Evolutionary conservation across 2,113 vertebrate species (phyloP).

Genomic region (Melanotaenia duboulayi): DNA sequence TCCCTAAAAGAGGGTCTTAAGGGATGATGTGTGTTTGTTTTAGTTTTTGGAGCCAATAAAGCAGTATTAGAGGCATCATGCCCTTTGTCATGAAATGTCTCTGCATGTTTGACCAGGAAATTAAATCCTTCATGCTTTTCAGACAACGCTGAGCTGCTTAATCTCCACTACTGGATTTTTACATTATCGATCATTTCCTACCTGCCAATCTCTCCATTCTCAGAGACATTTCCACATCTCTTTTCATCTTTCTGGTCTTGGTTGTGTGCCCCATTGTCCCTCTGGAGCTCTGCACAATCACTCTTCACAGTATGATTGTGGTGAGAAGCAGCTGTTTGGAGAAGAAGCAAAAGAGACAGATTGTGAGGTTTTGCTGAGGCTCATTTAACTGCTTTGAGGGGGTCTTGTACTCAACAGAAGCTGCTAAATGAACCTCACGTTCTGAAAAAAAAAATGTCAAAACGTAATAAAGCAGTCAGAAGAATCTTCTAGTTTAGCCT

Average conservation of each 20-base stretch:
- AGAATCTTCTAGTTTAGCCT: neutral
- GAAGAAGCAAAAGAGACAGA: constrained; percentile 42
- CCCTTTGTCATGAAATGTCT: constrained; percentile 34
- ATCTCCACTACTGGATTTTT: constrained; percentile 42
- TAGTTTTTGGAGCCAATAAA: constrained; percentile 58
- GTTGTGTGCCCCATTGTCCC: neutral
- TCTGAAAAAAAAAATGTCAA: constrained; percentile 11
- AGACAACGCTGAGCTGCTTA: constrained; percentile 31
- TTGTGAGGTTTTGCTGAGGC: constrained; percentile 52
- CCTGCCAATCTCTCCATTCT: constrained; percentile 23
- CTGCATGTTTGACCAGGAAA: constrained; percentile 69
- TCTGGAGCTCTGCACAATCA: constrained; percentile 28
- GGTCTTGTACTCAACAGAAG: constrained; percentile 27
- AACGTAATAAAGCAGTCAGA: constrained; percentile 6
- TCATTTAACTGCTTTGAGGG: constrained; percentile 71
- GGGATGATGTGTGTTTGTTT: constrained; percentile 52
- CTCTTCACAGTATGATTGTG: constrained; percentile 36
- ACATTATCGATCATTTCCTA: constrained; percentile 31
- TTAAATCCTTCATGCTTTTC: constrained; percentile 62
- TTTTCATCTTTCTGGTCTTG: neutral
- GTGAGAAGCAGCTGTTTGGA: constrained; percentile 61
- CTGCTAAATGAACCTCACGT: constrained; percentile 48
- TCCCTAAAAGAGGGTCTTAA: constrained; percentile 18
- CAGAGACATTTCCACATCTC: neutral
- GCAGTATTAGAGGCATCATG: constrained; percentile 44